Base-by-base conservation (phyloP, 2,888 invertebrate genomes). In the Scaptomyza polygonia region DNA sequence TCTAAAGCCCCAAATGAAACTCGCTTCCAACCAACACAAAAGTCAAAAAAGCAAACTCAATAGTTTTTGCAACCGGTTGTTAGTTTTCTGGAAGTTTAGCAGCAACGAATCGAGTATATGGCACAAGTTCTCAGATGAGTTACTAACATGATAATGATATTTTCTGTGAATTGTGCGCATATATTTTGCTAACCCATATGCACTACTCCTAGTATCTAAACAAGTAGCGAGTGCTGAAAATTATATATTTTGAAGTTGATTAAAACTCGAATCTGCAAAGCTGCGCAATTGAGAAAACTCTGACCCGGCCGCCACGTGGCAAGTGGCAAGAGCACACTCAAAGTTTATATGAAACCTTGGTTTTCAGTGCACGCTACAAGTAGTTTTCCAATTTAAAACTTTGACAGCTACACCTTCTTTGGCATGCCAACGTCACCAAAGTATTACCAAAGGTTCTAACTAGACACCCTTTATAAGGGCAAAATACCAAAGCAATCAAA, bases 71-170 rank as follows among this genome's bases (percentile, higher is more conserved):
- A 18, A 57, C 25, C 34, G 58, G 53, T 42, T 63, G 63, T 69
- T 58, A 66, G 56, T 44, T 49, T 59, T 57, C 47, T 29, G 27
- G 21, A 72, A 77, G 67, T 72, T 74, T 77, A 25, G 30, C 32
- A 42, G 52, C 48, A 66, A 51, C 53, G 62, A 52, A 67, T 61
- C 34, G 67, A 72, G 77, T 52, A 67, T 54, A 58, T 67, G 64
- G 43, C 43, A 5, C 29, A 81, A 71, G 56, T 80, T 73, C 42
- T 42, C 42, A 71, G 78, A 86, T 80, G 75, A 83, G 72, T 88
- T 84, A 78, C 87, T 84, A 84, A 84, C 84, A 76, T 84, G 76
- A 76, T 84, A 88, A 86, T 88, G 80, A 84, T 75, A 81, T 72
- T 77, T 78, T 67, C 68, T 71, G 62, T 59, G 67, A 86, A 78